A percentile compares a stretch with the other conserved stretches of the same genome.
These are phyloP conservation scores for Dasysyrphus tricinctus DNA, from an alignment of 2,888 invertebrate species.

Conservation along the genomic window DNA sequence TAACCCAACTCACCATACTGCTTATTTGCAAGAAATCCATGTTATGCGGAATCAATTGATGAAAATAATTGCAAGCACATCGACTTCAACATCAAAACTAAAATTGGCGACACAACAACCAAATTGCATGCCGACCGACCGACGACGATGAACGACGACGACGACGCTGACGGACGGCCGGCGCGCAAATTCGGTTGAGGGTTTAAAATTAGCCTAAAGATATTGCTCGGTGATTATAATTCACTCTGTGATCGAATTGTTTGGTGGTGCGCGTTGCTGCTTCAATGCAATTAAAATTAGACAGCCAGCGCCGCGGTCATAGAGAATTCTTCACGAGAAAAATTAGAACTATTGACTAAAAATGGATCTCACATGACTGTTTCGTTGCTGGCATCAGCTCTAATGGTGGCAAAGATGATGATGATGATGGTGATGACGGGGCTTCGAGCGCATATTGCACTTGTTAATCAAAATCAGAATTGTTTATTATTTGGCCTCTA, in stretches of 20 bases:
- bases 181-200: constrained; percentile 9
- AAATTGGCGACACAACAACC: constrained; percentile 17
- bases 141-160: background rate
- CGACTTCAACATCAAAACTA: constrained; percentile 76
- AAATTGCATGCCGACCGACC: background rate
- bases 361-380: constrained; percentile 70
- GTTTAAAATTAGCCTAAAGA: constrained; percentile 50
- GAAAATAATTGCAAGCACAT: constrained; percentile 79
- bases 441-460: constrained; percentile 16
- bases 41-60: constrained; percentile 81
- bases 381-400: background rate
- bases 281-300: constrained; percentile 54
- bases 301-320: constrained; percentile 58
- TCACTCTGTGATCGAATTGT: constrained; percentile 58
- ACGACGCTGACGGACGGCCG: background rate
- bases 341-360: constrained; percentile 40
- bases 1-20: constrained; percentile 49
- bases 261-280: constrained; percentile 26
- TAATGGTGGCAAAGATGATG: constrained; percentile 24
- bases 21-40: constrained; percentile 75
- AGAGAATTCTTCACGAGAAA: constrained; percentile 57
- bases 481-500: constrained; percentile 42
- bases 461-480: constrained; percentile 49
- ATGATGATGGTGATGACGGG: constrained; percentile 43
- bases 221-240: constrained; percentile 2